A percentile compares a stretch with the other conserved stretches of the same genome.
Evolutionary conservation across 2,113 vertebrate species (phyloP).

Genomic region (Arenaria interpres): DNA sequence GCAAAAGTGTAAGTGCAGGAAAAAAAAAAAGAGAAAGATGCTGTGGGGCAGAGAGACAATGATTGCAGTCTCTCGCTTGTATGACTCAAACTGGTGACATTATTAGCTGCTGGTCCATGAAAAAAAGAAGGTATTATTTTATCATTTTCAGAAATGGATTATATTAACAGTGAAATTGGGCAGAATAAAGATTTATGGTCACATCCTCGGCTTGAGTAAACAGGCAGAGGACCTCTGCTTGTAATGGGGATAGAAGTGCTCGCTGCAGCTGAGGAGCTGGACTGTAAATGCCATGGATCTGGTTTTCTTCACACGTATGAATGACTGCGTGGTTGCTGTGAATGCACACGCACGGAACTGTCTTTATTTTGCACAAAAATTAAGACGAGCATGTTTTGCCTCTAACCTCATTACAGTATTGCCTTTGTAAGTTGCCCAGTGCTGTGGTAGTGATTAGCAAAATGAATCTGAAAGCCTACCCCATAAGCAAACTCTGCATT

Average conservation of each 20-base stretch:
- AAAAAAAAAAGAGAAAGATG: neutral
- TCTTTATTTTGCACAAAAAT: neutral
- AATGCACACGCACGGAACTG: neutral
- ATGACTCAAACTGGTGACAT: neutral
- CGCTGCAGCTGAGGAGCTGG: neutral
- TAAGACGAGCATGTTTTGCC: neutral
- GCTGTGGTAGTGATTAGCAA: constrained; percentile 18
- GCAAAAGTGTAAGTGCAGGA: constrained; percentile 10
- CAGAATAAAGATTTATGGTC: constrained; percentile 61
- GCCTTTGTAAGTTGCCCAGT: neutral
- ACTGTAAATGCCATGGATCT: neutral
- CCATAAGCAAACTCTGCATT: constrained; percentile 20
- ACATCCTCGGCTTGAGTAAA: constrained; percentile 26
- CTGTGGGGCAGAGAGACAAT: constrained; percentile 31
- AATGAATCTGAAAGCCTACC: neutral
- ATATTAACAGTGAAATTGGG: constrained; percentile 39
- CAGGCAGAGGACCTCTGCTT: neutral
- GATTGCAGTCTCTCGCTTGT: constrained; percentile 4
- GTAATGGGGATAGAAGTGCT: neutral
- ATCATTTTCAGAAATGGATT: constrained; percentile 38
- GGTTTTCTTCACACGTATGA: neutral
- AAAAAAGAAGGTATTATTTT: constrained; percentile 51
- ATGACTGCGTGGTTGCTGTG: neutral
- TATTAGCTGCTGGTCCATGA: constrained; percentile 30
- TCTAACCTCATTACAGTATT: neutral